These are phyloP conservation scores for Ptychobarbus kaznakovi DNA, from an alignment of 2,797 vertebrate genomes.

Conservation along the genomic window DNA sequence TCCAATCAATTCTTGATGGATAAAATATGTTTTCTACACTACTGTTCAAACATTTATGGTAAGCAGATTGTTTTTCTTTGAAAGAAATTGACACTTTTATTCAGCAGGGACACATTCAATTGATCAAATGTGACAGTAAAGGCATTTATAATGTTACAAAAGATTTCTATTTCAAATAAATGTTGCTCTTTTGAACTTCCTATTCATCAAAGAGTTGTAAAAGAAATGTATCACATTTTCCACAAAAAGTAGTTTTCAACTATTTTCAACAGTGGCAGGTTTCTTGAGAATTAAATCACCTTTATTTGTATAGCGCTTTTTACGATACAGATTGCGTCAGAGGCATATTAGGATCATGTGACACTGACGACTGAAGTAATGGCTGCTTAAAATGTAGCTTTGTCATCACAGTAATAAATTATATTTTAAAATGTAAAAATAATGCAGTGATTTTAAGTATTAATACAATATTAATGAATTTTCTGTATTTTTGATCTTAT, in stretches of 20 bases:
- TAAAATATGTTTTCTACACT: not conserved
- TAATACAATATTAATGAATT: not conserved
- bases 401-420: not conserved
- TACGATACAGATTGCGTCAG: not conserved
- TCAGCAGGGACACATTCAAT: constrained; percentile 8
- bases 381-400: not conserved
- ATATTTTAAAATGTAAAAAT: not conserved
- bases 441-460: not conserved
- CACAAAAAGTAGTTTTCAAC: not conserved
- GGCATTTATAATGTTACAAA: not conserved
- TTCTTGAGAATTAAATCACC: not conserved
- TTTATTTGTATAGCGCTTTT: not conserved
- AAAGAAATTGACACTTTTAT: not conserved
- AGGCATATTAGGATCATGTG: not conserved
- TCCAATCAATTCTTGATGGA: not conserved
- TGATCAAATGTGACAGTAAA: not conserved
- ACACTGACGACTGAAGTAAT: not conserved
- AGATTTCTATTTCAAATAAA: not conserved
- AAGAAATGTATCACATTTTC: not conserved
- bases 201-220: not conserved
- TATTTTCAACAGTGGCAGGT: not conserved
- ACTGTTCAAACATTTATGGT: not conserved
- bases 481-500: not conserved
- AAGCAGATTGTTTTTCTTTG: not conserved
- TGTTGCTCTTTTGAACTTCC: not conserved